Evolutionary conservation across 2,888 invertebrate genomes (phyloP), one percentile per base, ranked within the genome.

Genomic region (Diaprepes abbreviatus): DNA sequence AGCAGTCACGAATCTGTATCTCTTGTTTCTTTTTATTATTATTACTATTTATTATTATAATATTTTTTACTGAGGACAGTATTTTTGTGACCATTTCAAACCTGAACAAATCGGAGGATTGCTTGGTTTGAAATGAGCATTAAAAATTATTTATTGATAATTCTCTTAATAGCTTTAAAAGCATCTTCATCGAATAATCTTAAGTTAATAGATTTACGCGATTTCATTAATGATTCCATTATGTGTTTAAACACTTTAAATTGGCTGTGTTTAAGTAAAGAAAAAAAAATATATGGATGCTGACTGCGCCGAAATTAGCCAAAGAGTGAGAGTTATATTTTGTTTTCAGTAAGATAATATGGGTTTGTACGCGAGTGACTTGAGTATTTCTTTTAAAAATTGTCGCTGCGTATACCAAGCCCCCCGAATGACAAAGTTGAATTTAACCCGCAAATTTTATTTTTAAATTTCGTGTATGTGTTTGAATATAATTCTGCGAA

Each of bases 361-460:
- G 81, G 78, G 80, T 81, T 77, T 62, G 80, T 79, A 79, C 80
- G 80, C 77, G 79, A 80, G 79, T 79, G 80, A 78, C 78, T 78
- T 78, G 5, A 24, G 75, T 79, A 35, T 65, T 65, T 65, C 17
- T 35, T 63, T 38, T 50, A 28, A 24, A n/a, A 24, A 35, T 45
- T 38, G 35, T 35, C 36, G 24, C 52, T 63, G 62, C 64, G 21
- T 55, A 54, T 54, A 55, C 40, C 17, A 28, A 31, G 16, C 52
- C 28, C 36, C 63, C 40, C 40, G 40, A 40, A 38, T 45, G 33
- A 38, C 55, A 36, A 55, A 24, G 14, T 9, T 12, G 21, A 35
- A 38, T 55, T 38, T 55, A 38, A 60, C 50, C 60, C 19, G 9
- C 48, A 60, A 60, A 45, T 33, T 43, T 12, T 38, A 28, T 14